Conservation (phyloP, 2,113 vertebrate genomes). For the Serilophus lunatus region DNA sequence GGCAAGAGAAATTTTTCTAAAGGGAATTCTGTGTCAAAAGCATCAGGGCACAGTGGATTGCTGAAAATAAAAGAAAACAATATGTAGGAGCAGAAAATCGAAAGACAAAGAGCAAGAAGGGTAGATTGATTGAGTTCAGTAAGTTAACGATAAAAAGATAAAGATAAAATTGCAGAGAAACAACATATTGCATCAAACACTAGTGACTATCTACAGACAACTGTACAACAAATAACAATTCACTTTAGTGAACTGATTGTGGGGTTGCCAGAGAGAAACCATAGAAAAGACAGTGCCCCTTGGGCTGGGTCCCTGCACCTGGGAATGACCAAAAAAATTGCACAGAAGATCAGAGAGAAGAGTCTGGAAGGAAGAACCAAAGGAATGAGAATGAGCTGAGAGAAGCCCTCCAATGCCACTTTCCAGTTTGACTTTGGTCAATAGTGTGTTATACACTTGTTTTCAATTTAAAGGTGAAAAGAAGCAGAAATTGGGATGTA, state of each 20-base stretch:
- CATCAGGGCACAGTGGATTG: not conserved
- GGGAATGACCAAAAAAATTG: not conserved
- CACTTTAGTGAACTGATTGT: not conserved
- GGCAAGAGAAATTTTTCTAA: not conserved
- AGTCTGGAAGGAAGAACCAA: not conserved
- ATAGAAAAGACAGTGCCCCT: not conserved
- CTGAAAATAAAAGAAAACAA: not conserved
- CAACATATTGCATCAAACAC: not conserved
- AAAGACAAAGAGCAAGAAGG: not conserved
- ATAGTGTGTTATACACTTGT: not conserved
- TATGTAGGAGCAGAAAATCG: not conserved
- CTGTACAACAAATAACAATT: not conserved
- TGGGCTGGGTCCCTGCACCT: too few species aligned
- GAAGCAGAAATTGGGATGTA: not conserved
- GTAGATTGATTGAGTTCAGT: not conserved
- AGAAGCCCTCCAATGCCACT: not conserved
- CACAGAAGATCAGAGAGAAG: not conserved
- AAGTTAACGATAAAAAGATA: not conserved
- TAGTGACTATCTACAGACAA: not conserved
- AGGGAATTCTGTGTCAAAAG: not conserved
- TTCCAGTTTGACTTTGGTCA: not conserved
- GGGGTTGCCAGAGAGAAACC: not conserved
- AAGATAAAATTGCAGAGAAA: not conserved
- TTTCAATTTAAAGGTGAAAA: not conserved
- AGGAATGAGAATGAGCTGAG: not conserved